Evolutionary conservation across 2,888 invertebrate species (phyloP), one percentile per base, ranked within the genome.

Genomic region (Parascotia fuliginaria): DNA sequence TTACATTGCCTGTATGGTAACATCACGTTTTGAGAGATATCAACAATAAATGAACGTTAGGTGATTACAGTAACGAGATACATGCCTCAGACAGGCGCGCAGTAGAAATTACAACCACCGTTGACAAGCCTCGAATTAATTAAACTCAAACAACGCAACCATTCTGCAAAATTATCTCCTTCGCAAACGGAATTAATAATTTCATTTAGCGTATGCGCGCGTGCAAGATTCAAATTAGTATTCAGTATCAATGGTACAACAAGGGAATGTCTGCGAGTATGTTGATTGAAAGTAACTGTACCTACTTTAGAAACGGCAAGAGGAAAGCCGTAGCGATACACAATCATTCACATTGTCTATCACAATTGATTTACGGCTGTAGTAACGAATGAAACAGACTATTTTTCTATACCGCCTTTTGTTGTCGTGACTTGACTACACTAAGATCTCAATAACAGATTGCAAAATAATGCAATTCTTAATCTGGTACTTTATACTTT

Each of bases 51-150:
- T 77, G 75, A 81, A 78, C 78, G 74, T 73, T 72, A 76, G 72
- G 76, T 79, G 85, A 87, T 89, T 80, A 84, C 72, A 62, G 81
- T 85, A 84, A 87, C 83, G 81, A 81, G 79, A 77, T 75, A 85
- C 82, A 83, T 70, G 79, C 77, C 79, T 82, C 83, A 83, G 82
- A 82, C 83, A 81, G 81, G 70, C 82, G 79, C 80, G 78, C 71
- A 69, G 79, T 75, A 78, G 83, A 82, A 85, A 89, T 89, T 86
- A 86, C 88, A 84, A 77, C 75, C 77, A 72, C 81, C 84, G 87
- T 88, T 87, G 89, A 89, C 90, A 90, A 87, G 87, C 83, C 80
- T 83, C 79, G 81, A 87, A 89, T 89, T 91, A 91, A 91, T 91
- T 89, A 89, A 89, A 89, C 84, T 88, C 87, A 89, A 89, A 89